Evolutionary conservation across 2,113 vertebrate genomes (phyloP), one percentile per base, ranked within the genome.

Genomic region (Pterocles orientalis): DNA sequence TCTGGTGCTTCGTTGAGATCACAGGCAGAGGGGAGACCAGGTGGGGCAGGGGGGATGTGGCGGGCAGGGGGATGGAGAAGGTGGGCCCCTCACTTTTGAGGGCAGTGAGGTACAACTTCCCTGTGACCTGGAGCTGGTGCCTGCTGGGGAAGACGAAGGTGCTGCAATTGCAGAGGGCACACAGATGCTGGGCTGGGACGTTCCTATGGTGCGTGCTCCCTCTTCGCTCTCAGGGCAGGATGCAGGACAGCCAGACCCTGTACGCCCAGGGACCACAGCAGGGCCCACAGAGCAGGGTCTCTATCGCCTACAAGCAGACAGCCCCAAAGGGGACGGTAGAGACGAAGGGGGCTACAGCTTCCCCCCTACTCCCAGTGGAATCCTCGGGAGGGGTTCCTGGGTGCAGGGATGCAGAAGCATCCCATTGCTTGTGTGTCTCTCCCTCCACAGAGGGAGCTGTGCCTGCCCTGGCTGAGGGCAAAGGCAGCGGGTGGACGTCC

Each of bases 221-320:
- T 72, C 33, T 29, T 24, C 1, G 0, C 48, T 39, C 17, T 34
- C 0, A 0, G 36, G 15, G 26, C 20, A 36, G 51, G 65, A 36
- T 28, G 1, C 25, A 10, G 36, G 69, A 48, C 20, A 58, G 61
- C 16, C 61, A 45, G 85, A 25, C 29, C 25, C 19, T 24, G 0
- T 17, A 56, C 28, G 36, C 12, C 18, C 70, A 62, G 28, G 31
- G 51, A 51, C 31, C 18, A 28, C 29, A 65, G 34, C 47, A 33
- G 10, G 28, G 54, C 5, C n/a, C 41, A 3, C 1, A 45, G 51
- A 62, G 57, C 17, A 71, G 29, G 7, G 18, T 33, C 45, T 53
- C 36, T 20, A 2, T 31, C 2, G 5, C 34, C 19, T 76, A 53
- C n/a, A 31, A 29, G 33, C 62, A 50, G 29, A 25, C 10, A 62